Conservation (phyloP, 1,140 invertebrate genomes). For the Bombus waltoni region DNA sequence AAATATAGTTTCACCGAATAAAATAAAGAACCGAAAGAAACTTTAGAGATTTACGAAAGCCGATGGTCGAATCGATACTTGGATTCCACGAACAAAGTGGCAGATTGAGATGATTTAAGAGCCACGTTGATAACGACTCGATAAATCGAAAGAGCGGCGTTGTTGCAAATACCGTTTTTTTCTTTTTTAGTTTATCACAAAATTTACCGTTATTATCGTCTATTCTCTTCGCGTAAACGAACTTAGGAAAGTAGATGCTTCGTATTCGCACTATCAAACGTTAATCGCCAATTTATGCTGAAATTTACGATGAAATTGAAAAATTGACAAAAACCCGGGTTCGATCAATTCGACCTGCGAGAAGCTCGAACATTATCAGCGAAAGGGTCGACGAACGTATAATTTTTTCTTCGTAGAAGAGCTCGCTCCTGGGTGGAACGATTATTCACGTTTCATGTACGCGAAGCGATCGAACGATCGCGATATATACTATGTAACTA, state of each 20-base stretch:
- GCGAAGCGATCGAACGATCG: not conserved
- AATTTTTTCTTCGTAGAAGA: slow-evolving; percentile 1
- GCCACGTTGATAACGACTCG: not conserved
- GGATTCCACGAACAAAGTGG: not conserved
- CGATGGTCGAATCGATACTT: no score
- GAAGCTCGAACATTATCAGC: not conserved
- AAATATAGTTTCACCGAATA: not conserved
- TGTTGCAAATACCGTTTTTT: not conserved
- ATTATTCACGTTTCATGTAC: not conserved
- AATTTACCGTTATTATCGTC: not conserved
- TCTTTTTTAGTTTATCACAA: not conserved
- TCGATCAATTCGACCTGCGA: not conserved
- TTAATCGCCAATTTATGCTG: no score
- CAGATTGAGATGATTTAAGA: not conserved
- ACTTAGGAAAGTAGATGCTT: no score
- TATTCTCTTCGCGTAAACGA: no score
- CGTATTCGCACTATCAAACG: no score
- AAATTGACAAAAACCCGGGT: not conserved
- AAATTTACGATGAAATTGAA: not conserved
- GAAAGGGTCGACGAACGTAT: not conserved
- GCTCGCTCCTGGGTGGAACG: not conserved
- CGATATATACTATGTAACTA: slow-evolving; percentile 3
- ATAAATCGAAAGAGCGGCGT: not conserved
- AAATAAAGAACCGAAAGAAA: not conserved
- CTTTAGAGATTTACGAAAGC: not conserved